These are phyloP conservation scores for Acleris holmiana DNA, from an alignment of 2,888 invertebrate species.

Conservation along the genomic window DNA sequence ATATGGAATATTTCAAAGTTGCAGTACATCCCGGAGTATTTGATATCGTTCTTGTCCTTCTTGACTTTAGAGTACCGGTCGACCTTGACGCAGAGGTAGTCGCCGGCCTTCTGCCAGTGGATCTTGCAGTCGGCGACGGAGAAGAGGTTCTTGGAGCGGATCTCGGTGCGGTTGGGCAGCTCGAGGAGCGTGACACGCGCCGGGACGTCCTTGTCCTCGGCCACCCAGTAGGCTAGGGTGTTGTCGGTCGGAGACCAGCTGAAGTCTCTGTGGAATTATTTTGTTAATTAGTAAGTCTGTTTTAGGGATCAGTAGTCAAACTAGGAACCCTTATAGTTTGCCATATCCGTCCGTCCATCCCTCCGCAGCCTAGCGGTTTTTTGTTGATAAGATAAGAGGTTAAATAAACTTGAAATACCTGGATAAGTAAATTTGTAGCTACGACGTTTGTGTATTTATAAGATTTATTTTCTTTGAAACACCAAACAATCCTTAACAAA, in stretches of 20 bases:
- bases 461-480: too few relatives aligned
- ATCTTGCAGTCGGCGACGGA: conserved; percentile 99
- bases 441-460: too few relatives aligned
- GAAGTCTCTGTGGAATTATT: conserved; percentile 88
- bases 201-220: conserved; percentile 98
- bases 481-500: too few relatives aligned
- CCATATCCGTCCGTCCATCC: too few relatives aligned
- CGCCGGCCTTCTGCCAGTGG: conserved; percentile 99
- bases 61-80: conserved; percentile 93
- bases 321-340: too few relatives aligned
- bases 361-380: too few relatives aligned
- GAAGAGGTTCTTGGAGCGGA: conserved; percentile 97
- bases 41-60: conserved; percentile 96
- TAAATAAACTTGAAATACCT: too few relatives aligned
- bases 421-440: too few relatives aligned
- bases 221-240: conserved; percentile 98
- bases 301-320: too few relatives aligned
- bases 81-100: conserved; percentile 97
- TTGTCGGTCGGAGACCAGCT: conserved; percentile 99
- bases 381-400: too few relatives aligned
- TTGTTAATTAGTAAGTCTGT: too few relatives aligned
- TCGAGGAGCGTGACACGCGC: conserved; percentile 97
- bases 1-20: conserved; percentile 99
- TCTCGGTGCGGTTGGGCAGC: conserved; percentile 94
- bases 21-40: conserved; percentile 98